Percentiles rank a stretch among this genome's conserved stretches.
Evolutionary conservation across 2,888 invertebrate species (phyloP).

Genomic region (Abscondita cerata): DNA sequence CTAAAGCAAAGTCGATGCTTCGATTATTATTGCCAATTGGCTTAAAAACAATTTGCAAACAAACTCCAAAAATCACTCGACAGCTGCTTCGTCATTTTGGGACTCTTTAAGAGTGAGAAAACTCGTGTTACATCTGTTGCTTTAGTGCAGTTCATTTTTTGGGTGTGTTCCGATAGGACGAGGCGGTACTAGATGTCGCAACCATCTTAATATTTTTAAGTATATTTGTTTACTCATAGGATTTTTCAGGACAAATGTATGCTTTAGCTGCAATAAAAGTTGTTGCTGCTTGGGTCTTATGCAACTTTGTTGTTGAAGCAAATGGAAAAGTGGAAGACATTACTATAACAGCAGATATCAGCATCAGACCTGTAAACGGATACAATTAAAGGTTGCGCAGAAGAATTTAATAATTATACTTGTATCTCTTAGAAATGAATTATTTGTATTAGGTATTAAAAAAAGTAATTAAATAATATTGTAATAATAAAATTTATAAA

Average conservation of each 20-base stretch:
- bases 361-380: constrained; percentile 15
- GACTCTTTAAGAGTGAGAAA: neutral
- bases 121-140: neutral
- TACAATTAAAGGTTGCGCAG: constrained; percentile 4
- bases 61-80: no score
- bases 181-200: no score
- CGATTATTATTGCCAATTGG: no score
- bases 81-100: no score
- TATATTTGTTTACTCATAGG: no score
- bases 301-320: constrained; percentile 13
- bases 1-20: no score
- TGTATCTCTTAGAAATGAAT: neutral
- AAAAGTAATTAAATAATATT: no score
- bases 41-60: no score
- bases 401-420: constrained; percentile 9
- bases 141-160: neutral
- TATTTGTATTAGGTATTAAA: neutral
- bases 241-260: constrained; percentile 20
- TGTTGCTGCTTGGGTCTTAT: constrained; percentile 9
- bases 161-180: no score
- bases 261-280: constrained; percentile 16
- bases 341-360: constrained; percentile 23
- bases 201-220: no score
- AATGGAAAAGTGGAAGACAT: constrained; percentile 19
- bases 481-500: no score